Conservation (phyloP, 30 jellyfish, hydroid and myxozoan genomes). For the Chrysaora quinquecirrha region DNA sequence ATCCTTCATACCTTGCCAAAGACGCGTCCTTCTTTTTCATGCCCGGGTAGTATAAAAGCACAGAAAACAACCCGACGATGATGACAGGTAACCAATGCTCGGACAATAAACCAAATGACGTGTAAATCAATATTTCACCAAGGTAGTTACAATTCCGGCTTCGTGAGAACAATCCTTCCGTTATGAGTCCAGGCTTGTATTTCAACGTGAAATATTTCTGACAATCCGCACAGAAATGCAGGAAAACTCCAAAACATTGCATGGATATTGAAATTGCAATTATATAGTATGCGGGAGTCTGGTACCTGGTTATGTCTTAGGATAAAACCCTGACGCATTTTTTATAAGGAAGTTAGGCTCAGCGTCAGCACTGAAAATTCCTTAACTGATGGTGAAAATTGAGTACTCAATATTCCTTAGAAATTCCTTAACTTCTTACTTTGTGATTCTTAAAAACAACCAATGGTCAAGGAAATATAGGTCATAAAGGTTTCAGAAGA, state of each 20-base stretch:
- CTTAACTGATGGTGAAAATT: no score
- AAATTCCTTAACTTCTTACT: no score
- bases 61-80: constrained; percentile 37
- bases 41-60: constrained; percentile 60
- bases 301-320: constrained; percentile 33
- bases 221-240: constrained; percentile 75
- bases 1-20: constrained; percentile 59
- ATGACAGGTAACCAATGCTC: constrained; percentile 70
- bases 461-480: no score
- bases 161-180: constrained; percentile 68
- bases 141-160: constrained; percentile 74
- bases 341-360: no score
- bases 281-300: constrained; percentile 43
- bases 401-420: no score
- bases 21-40: constrained; percentile 80
- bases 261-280: constrained; percentile 44
- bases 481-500: no score
- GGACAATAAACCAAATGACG: constrained; percentile 68
- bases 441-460: no score
- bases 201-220: constrained; percentile 71
- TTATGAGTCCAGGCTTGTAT: constrained; percentile 61
- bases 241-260: constrained; percentile 59
- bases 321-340: no score
- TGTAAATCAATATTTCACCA: constrained; percentile 78
- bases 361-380: no score